phyloP scores from a whole-genome alignment of 1,140 invertebrate genomes.

The Drosophila ambigua region DNA sequence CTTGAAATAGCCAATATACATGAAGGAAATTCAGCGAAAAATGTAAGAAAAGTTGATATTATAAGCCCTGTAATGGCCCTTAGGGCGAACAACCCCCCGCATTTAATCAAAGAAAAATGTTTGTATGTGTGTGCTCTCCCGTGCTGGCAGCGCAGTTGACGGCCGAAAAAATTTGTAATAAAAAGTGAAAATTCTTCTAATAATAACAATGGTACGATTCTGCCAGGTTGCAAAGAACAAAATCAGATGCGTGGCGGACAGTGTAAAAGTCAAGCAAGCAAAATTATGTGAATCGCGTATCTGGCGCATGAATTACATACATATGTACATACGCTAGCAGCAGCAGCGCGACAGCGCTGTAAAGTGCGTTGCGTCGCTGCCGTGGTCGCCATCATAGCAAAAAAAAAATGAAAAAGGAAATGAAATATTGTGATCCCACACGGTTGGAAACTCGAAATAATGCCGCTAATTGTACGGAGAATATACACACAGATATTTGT shows the following conservation, averaged over 20 bases:
- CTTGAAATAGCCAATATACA: conserved; percentile 21
- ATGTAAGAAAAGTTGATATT: conserved; percentile 29
- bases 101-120: conserved; percentile 63
- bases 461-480: neutral
- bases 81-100: conserved; percentile 73
- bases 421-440: conserved; percentile 42
- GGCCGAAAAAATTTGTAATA: conserved; percentile 43
- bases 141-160: conserved; percentile 59
- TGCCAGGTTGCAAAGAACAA: conserved; percentile 7
- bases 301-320: conserved; percentile 32
- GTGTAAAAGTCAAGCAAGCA: conserved; percentile 3
- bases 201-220: conserved; percentile 11
- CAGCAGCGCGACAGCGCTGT: conserved; percentile 37
- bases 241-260: conserved; percentile 10
- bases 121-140: conserved; percentile 65
- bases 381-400: conserved; percentile 73
- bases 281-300: conserved; percentile 17
- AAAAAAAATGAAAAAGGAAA: conserved; percentile 9
- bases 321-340: conserved; percentile 36
- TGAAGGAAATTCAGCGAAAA: conserved; percentile 23
- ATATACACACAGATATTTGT: neutral
- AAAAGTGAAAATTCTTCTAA: conserved; percentile 65
- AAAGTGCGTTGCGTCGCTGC: conserved; percentile 77
- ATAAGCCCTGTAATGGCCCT: conserved; percentile 39
- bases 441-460: conserved; percentile 12